These are phyloP conservation scores for Ptychochromis oligacanthus DNA, from an alignment of 2,113 vertebrate genomes.

Conservation along the genomic window DNA sequence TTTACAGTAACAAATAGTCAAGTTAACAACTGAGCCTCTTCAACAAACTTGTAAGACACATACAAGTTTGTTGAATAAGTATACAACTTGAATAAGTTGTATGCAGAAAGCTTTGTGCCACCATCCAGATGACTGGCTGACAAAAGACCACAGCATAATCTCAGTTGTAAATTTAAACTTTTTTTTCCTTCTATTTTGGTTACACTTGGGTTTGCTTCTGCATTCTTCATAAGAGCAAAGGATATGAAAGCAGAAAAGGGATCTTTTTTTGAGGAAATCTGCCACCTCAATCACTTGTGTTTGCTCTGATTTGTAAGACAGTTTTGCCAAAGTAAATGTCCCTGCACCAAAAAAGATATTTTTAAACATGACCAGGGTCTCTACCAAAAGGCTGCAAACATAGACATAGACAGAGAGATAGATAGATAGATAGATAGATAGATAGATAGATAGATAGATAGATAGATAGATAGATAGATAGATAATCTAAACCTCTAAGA, in stretches of 20 bases:
- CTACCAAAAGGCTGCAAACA: background rate
- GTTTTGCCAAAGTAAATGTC: constrained; percentile 8
- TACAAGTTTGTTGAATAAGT: no score
- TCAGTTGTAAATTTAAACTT: constrained; percentile 27
- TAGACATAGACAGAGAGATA: constrained; percentile 25
- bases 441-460: constrained; percentile 4
- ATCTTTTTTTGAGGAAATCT: constrained; percentile 27
- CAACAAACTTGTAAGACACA: constrained; percentile 19
- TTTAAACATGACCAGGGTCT: background rate
- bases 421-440: constrained; percentile 13
- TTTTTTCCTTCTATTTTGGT: constrained; percentile 16
- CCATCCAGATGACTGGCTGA: constrained; percentile 4
- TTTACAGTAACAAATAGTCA: constrained; percentile 11
- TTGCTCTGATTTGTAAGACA: background rate
- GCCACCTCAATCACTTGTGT: background rate
- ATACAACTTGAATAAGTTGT: background rate
- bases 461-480: background rate
- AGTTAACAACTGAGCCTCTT: constrained; percentile 19
- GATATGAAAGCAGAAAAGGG: constrained; percentile 28
- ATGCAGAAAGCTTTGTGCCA: background rate
- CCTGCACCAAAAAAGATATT: background rate
- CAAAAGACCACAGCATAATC: constrained; percentile 16
- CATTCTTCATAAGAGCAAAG: constrained; percentile 33
- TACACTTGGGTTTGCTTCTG: constrained; percentile 30
- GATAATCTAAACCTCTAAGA: background rate